phyloP scores from a whole-genome alignment of 2,888 invertebrate genomes.

The Campopleginae sp. region DNA sequence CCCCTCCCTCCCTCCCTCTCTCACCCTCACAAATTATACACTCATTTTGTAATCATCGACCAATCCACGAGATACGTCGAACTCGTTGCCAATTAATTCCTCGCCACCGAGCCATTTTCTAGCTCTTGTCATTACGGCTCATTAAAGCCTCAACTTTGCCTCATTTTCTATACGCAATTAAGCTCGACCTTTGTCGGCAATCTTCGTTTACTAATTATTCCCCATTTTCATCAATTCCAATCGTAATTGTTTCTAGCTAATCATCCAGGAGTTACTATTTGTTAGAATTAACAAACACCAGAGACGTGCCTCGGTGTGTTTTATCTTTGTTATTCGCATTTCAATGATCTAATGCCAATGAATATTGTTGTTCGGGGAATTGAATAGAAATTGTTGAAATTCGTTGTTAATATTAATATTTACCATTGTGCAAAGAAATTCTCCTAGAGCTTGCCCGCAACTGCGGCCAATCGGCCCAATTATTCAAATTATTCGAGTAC shows the following conservation, averaged over 20 bases:
- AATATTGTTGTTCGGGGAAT: not conserved
- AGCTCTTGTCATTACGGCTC: not conserved
- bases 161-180: no score
- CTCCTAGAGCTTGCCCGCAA: no score
- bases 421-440: not conserved
- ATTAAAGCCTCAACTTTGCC: not conserved
- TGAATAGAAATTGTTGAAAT: not conserved
- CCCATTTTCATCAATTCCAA: not conserved
- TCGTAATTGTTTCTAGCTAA: not conserved
- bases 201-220: no score
- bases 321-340: not conserved
- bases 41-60: constrained; percentile 53
- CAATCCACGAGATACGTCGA: not conserved
- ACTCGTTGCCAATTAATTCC: constrained; percentile 52
- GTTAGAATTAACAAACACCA: not conserved
- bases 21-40: constrained; percentile 33
- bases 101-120: not conserved
- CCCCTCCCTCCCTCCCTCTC: not conserved
- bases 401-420: not conserved
- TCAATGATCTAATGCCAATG: constrained; percentile 22
- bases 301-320: not conserved
- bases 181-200: no score
- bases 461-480: no score
- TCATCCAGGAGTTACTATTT: not conserved
- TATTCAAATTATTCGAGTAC: no score